Conservation (phyloP, 2,888 invertebrate species). For the Caenorhabditis zanzibari region DNA sequence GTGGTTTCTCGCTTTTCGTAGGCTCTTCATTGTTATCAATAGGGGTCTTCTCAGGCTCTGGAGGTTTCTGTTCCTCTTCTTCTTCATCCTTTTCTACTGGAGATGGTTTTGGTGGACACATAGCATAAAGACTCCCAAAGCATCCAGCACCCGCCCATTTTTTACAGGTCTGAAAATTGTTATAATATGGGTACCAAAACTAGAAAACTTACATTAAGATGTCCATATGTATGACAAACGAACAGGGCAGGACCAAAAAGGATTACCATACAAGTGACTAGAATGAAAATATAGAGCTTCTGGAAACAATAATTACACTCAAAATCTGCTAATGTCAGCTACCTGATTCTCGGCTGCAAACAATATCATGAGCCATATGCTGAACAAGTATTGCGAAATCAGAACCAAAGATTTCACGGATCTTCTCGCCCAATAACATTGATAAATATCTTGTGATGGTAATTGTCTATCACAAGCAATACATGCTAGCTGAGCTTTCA, state of each 20-base stretch:
- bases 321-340: not conserved
- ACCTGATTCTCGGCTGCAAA: slow-evolving; percentile 70
- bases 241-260: slow-evolving; percentile 72
- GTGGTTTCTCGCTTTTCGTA: not conserved
- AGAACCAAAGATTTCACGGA: slow-evolving; percentile 65
- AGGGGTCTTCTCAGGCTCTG: slow-evolving; percentile 18
- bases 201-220: slow-evolving; percentile 67
- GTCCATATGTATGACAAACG: slow-evolving; percentile 72
- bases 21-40: slow-evolving; percentile 11
- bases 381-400: slow-evolving; percentile 62
- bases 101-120: slow-evolving; percentile 69
- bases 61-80: slow-evolving; percentile 41
- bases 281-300: slow-evolving; percentile 67
- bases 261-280: slow-evolving; percentile 49
- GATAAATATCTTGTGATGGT: slow-evolving; percentile 67
- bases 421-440: slow-evolving; percentile 74
- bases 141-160: slow-evolving; percentile 68
- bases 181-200: too few species aligned
- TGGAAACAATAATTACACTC: too few species aligned
- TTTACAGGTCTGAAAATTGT: slow-evolving; percentile 67
- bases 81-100: slow-evolving; percentile 42
- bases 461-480: slow-evolving; percentile 71
- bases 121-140: slow-evolving; percentile 66
- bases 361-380: slow-evolving; percentile 67
- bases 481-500: slow-evolving; percentile 73